phyloP scores from a whole-genome alignment of 2,888 invertebrate genomes.

The Onthophagus sagittarius region DNA sequence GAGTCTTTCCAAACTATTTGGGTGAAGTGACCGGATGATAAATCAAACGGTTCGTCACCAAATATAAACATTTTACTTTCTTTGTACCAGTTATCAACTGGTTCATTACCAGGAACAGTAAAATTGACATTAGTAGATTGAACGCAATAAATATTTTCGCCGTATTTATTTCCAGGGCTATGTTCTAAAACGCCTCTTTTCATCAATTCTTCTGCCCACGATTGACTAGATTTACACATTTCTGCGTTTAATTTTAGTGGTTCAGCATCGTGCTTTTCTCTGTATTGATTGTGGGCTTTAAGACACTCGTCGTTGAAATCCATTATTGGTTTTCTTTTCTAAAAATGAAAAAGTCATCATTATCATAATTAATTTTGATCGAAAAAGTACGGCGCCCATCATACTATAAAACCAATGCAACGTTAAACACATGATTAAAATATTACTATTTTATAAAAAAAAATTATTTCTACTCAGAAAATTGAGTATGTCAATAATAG shows the following conservation, averaged over 20 bases:
- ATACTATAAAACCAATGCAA: background rate
- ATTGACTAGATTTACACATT: slow-evolving; percentile 52
- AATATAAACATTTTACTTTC: slow-evolving; percentile 69
- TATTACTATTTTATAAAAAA: too few species aligned
- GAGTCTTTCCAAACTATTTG: slow-evolving; percentile 82
- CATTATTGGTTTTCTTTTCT: slow-evolving; percentile 38
- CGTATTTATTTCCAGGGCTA: slow-evolving; percentile 56
- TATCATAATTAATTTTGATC: background rate
- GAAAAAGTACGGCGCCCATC: background rate
- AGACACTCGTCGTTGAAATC: slow-evolving; percentile 51
- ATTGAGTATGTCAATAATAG: too few species aligned
- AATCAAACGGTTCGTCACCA: slow-evolving; percentile 61
- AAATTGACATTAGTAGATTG: slow-evolving; percentile 64
- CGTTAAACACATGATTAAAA: background rate
- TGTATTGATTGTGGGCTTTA: slow-evolving; percentile 57
- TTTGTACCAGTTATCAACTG: slow-evolving; percentile 73
- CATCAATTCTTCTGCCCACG: slow-evolving; percentile 55
- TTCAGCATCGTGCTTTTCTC: slow-evolving; percentile 55
- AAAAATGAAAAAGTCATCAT: slow-evolving; percentile 22
- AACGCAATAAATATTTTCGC: slow-evolving; percentile 68
- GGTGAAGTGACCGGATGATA: slow-evolving; percentile 66
- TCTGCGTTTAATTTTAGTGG: slow-evolving; percentile 55
- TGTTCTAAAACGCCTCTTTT: slow-evolving; percentile 54
- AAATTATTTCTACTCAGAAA: too few species aligned
- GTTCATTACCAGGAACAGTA: slow-evolving; percentile 64